These are phyloP conservation scores for Pelosia muscerda DNA, from an alignment of 2,888 invertebrate species.

Conservation along the genomic window DNA sequence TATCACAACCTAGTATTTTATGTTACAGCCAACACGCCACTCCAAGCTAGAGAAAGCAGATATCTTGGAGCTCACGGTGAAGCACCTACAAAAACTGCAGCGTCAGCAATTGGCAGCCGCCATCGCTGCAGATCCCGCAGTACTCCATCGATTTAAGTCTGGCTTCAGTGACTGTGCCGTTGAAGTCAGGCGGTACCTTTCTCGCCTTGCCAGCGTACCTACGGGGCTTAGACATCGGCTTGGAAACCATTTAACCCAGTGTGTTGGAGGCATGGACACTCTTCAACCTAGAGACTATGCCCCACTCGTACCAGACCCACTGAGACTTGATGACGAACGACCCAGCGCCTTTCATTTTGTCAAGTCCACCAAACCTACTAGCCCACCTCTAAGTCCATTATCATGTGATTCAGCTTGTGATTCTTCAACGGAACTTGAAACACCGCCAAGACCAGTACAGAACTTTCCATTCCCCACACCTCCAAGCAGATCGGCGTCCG, in stretches of 20 bases:
- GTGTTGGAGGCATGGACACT: conserved; percentile 86
- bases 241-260: conserved; percentile 88
- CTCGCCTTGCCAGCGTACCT: conserved; percentile 88
- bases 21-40: conserved; percentile 94
- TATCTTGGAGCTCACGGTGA: conserved; percentile 97
- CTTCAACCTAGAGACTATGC: conserved; percentile 76
- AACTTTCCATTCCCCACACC: conserved; percentile 86
- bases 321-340: conserved; percentile 78
- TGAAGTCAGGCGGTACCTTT: conserved; percentile 92
- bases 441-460: conserved; percentile 81
- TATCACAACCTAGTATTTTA: conserved; percentile 15
- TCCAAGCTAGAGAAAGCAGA: conserved; percentile 98
- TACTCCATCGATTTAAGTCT: conserved; percentile 93
- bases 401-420: conserved; percentile 91
- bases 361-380: conserved; percentile 80
- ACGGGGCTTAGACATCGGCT: conserved; percentile 88
- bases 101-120: conserved; percentile 94
- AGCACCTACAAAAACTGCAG: conserved; percentile 95
- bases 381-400: conserved; percentile 91
- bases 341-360: conserved; percentile 82
- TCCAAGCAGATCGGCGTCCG: conserved; percentile 87
- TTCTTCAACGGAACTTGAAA: conserved; percentile 84
- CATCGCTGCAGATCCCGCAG: conserved; percentile 93
- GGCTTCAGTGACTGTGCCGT: conserved; percentile 96
- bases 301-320: conserved; percentile 87